Percentiles rank a stretch among this genome's conserved stretches.
phyloP scores from a whole-genome alignment of 1,140 invertebrate genomes.

The Drosophila watanabei region DNA sequence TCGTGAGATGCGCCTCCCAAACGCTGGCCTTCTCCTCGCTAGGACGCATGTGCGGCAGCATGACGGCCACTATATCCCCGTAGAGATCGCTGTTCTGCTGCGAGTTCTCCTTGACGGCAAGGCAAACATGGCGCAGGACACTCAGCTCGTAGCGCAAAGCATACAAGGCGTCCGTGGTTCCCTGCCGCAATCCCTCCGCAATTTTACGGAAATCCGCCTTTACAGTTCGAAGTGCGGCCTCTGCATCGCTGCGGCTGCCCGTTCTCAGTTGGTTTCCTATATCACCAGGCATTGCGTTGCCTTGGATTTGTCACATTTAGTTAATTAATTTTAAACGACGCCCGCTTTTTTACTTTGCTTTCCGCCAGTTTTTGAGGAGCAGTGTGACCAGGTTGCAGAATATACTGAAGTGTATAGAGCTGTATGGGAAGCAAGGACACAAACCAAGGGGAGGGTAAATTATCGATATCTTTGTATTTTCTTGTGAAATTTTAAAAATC shows the following conservation, averaged over 20 bases:
- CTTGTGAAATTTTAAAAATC: not conserved
- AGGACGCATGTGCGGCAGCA: constrained; percentile 55
- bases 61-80: constrained; percentile 41
- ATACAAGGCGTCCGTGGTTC: not conserved
- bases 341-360: constrained; percentile 35
- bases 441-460: not conserved
- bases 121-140: constrained; percentile 53
- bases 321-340: constrained; percentile 20
- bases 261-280: constrained; percentile 32
- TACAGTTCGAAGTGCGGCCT: constrained; percentile 12
- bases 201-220: constrained; percentile 9
- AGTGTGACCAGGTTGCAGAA: not conserved
- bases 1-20: constrained; percentile 57
- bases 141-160: constrained; percentile 25
- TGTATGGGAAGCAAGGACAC: not conserved
- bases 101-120: constrained; percentile 47
- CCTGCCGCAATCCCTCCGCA: not conserved
- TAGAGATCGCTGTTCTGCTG: constrained; percentile 52
- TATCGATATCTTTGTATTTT: not conserved
- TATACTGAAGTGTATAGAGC: not conserved
- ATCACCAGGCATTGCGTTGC: constrained; percentile 35
- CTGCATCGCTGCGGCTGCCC: constrained; percentile 31
- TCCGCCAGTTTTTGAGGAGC: constrained; percentile 35
- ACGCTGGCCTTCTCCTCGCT: constrained; percentile 26
- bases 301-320: constrained; percentile 18